Conservation (phyloP, 2,797 vertebrate species). For the Acipenser transmontanus region DNA sequence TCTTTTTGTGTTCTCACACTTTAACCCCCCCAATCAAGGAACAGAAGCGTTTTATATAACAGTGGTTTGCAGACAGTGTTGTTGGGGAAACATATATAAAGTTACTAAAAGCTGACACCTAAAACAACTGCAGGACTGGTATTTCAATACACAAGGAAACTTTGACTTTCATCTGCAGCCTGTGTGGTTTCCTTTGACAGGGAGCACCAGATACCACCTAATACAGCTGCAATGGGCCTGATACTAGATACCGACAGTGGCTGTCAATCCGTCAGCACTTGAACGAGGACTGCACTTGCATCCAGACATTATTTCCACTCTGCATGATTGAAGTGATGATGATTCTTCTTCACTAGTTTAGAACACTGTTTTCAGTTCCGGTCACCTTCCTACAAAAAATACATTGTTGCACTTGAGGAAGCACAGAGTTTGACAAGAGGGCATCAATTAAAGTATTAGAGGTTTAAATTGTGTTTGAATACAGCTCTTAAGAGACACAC, state of each 20-base stretch:
- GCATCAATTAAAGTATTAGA: no score
- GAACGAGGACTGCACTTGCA: constrained; percentile 13
- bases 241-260: constrained; percentile 31
- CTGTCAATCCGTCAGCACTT: constrained; percentile 18
- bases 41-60: constrained; percentile 22
- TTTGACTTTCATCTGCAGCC: constrained; percentile 30
- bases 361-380: no score
- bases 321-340: no score
- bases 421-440: no score
- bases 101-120: constrained; percentile 36
- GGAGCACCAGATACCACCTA: constrained; percentile 37
- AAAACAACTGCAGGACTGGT: constrained; percentile 27
- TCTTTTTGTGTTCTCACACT: constrained; percentile 17
- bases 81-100: constrained; percentile 33
- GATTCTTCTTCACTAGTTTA: no score
- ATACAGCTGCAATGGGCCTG: constrained; percentile 30
- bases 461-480: not conserved
- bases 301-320: not conserved
- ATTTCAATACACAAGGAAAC: constrained; percentile 34
- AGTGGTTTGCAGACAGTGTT: constrained; percentile 34
- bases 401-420: no score
- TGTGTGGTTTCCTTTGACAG: constrained; percentile 48
- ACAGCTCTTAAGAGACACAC: not conserved
- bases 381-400: no score
- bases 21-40: constrained; percentile 17